Evolutionary conservation across 1,140 invertebrate genomes (phyloP).

Genomic region (Hyles vespertilio): DNA sequence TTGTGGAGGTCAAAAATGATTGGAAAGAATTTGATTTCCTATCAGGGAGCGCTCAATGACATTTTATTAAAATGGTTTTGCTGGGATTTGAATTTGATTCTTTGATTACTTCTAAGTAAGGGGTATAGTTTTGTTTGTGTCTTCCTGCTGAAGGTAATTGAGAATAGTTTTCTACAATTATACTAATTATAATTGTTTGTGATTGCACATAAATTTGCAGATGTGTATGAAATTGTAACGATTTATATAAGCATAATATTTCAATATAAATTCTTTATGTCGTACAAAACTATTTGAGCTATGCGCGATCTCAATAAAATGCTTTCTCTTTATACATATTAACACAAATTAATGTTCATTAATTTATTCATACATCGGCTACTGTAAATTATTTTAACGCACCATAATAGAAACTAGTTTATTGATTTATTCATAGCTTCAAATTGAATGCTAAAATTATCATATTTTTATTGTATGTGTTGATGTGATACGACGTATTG

Average conservation of each 20-base stretch:
- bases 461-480: conserved; percentile 15
- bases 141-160: no score
- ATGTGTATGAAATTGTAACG: no score
- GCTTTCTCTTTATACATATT: conserved; percentile 18
- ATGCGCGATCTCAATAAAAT: background rate
- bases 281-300: background rate
- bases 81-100: no score
- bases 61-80: background rate
- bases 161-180: no score
- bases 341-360: conserved; percentile 9
- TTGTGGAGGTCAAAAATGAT: conserved; percentile 2
- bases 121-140: background rate
- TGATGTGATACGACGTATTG: background rate
- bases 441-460: conserved; percentile 27
- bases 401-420: conserved; percentile 23
- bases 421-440: conserved; percentile 26
- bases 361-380: conserved; percentile 7
- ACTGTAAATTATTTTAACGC: conserved; percentile 9
- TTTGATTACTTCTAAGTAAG: no score
- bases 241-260: no score
- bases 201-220: no score
- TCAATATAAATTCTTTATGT: no score
- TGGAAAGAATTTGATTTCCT: background rate
- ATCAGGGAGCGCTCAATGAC: background rate
- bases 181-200: no score